Conservation (phyloP, 2,888 invertebrate species). For the Operophtera brumata region DNA sequence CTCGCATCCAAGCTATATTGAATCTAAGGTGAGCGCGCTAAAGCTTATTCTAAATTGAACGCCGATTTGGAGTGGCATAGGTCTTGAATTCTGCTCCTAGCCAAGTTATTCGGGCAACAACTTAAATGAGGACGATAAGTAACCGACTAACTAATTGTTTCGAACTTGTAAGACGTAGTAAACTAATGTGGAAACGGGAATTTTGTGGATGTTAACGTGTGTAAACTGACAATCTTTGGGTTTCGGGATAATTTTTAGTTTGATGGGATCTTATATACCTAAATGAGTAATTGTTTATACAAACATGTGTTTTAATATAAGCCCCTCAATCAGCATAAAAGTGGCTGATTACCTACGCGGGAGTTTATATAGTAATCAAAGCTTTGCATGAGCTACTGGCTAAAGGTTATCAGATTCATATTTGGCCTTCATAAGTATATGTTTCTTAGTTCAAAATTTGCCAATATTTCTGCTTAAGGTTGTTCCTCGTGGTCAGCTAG, state of each 20-base stretch:
- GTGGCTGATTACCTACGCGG: too few relatives aligned
- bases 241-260: background rate
- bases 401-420: too few relatives aligned
- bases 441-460: too few relatives aligned
- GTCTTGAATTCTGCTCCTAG: conserved; percentile 35
- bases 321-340: too few relatives aligned
- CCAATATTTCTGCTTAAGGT: too few relatives aligned
- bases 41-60: conserved; percentile 3
- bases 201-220: conserved; percentile 30
- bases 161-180: conserved; percentile 40
- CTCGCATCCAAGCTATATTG: background rate
- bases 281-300: background rate
- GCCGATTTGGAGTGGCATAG: conserved; percentile 3
- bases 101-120: conserved; percentile 48
- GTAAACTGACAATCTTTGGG: conserved; percentile 23
- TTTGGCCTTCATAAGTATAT: too few relatives aligned
- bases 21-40: conserved; percentile 1
- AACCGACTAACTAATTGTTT: conserved; percentile 49
- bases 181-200: conserved; percentile 37
- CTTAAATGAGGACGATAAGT: conserved; percentile 53
- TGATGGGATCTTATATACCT: background rate
- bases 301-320: too few relatives aligned
- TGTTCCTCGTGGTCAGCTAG: too few relatives aligned
- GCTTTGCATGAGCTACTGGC: too few relatives aligned
- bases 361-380: too few relatives aligned